Conservation (phyloP, 2,797 vertebrate genomes). For the Apodemus agrarius region DNA sequence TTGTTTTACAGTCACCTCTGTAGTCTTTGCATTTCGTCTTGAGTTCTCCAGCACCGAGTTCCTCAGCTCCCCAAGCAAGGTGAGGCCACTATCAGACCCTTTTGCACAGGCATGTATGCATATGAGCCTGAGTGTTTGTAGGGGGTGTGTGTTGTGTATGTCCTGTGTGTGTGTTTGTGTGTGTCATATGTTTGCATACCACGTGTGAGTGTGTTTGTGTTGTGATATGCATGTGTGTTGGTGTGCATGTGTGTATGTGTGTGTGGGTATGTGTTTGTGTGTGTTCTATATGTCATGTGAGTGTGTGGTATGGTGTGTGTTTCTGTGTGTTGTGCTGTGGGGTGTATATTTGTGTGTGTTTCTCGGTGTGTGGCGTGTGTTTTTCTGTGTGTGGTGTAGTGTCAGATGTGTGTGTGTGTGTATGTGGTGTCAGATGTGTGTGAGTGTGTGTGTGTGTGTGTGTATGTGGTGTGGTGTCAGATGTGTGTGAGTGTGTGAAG, state of each 20-base stretch:
- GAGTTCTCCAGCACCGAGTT: not conserved
- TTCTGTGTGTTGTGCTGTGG: not conserved
- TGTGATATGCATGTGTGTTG: not conserved
- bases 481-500: fast-evolving
- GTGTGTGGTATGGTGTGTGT: not conserved
- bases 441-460: not conserved
- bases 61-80: not conserved
- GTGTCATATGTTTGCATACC: not conserved
- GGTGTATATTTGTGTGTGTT: not conserved
- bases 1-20: not conserved
- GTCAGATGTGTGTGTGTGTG: not conserved
- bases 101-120: not conserved
- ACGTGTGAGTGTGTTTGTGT: not conserved
- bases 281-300: not conserved
- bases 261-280: fast-evolving
- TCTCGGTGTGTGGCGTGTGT: not conserved
- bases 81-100: not conserved
- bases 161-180: not conserved
- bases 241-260: not conserved
- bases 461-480: no score
- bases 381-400: not conserved
- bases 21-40: not conserved
- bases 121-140: not conserved
- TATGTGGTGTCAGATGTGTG: not conserved
- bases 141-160: not conserved